These are phyloP conservation scores for Chauna torquata DNA, from an alignment of 2,113 vertebrate species.

Conservation along the genomic window DNA sequence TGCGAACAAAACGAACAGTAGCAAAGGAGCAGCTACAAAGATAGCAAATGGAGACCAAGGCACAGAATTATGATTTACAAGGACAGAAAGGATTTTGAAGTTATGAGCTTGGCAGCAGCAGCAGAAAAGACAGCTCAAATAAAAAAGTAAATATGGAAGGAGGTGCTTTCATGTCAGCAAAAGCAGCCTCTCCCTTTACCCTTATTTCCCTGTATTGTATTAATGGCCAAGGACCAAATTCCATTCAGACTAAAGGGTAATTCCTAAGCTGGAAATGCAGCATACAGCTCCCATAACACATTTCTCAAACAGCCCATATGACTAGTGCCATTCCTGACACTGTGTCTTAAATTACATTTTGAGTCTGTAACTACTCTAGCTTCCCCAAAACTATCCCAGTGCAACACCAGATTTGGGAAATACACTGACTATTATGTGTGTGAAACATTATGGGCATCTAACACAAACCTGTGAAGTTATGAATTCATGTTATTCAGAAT, in stretches of 20 bases:
- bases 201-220: background rate
- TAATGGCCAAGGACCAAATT: background rate
- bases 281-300: background rate
- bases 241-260: background rate
- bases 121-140: background rate
- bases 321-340: background rate
- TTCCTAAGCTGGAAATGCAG: background rate
- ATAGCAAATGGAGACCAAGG: background rate
- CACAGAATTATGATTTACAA: background rate
- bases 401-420: background rate
- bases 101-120: background rate
- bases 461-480: background rate
- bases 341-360: background rate
- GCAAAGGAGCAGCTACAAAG: background rate
- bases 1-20: background rate
- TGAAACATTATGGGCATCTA: background rate
- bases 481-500: background rate
- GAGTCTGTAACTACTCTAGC: background rate
- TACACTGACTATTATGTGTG: fast-evolving
- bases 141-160: background rate
- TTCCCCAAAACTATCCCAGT: background rate
- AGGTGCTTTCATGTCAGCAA: background rate
- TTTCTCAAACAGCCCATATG: background rate
- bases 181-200: background rate
- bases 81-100: background rate